These are phyloP conservation scores for Plemyria rubiginata DNA, from an alignment of 2,888 invertebrate species.

Conservation along the genomic window DNA sequence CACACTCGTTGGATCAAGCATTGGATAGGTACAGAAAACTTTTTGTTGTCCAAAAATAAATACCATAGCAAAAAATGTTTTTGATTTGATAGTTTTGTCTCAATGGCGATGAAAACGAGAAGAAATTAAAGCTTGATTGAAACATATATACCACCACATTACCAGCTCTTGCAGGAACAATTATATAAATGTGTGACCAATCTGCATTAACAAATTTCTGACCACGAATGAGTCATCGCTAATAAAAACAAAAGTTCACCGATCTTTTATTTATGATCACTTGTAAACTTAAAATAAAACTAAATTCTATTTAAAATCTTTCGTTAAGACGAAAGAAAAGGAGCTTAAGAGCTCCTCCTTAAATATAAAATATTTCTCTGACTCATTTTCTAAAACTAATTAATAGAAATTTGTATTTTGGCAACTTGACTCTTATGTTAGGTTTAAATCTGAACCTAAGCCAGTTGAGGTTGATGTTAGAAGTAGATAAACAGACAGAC, in stretches of 20 bases:
- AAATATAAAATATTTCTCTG: background rate
- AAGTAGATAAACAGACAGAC: background rate
- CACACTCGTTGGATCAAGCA: background rate
- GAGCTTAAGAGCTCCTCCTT: slow-evolving; percentile 6
- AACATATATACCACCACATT: background rate
- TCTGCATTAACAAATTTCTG: background rate
- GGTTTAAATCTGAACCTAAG: background rate
- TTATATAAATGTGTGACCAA: background rate
- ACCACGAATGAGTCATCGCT: background rate
- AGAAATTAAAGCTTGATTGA: background rate
- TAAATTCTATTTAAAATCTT: slow-evolving; percentile 6
- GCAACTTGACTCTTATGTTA: too few species aligned
- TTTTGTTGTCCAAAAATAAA: too few species aligned
- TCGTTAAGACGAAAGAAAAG: too few species aligned
- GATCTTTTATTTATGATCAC: background rate
- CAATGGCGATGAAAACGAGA: background rate
- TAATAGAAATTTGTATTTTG: background rate
- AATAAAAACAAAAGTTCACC: background rate
- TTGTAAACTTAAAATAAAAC: slow-evolving; percentile 3
- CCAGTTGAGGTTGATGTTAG: background rate
- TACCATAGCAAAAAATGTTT: too few species aligned
- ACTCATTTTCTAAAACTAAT: background rate
- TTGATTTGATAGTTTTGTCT: too few species aligned
- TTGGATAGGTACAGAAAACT: background rate
- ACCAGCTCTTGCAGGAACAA: background rate